Evolutionary conservation across 1,140 invertebrate genomes (phyloP).

Genomic region (Oppia nitens): DNA sequence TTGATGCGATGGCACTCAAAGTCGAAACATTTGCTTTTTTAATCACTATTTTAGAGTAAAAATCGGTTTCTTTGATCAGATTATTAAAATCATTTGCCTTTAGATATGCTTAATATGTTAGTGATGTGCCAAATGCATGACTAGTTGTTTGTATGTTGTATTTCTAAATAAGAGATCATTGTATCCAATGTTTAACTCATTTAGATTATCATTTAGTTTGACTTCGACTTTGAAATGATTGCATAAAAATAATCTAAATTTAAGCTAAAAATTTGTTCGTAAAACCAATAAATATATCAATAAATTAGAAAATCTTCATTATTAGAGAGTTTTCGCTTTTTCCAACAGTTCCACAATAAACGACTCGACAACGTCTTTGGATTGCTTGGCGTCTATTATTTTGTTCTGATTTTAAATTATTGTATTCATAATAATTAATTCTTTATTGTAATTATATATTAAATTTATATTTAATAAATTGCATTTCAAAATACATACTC

Average conservation of each 20-base stretch:
- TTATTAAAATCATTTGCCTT: no score
- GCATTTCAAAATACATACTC: slow-evolving; percentile 38
- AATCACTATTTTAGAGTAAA: no score
- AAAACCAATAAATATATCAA: not conserved
- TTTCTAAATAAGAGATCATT: not conserved
- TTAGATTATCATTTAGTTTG: not conserved
- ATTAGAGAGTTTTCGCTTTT: slow-evolving; percentile 53
- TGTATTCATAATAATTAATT: not conserved
- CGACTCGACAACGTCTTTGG: slow-evolving; percentile 35
- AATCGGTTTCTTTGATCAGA: no score
- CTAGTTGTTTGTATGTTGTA: not conserved
- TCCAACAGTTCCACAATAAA: slow-evolving; percentile 74
- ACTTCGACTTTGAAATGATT: not conserved
- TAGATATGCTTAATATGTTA: no score
- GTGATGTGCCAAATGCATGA: not conserved
- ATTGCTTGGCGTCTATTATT: slow-evolving; percentile 19
- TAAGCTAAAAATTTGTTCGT: not conserved
- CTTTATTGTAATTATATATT: not conserved
- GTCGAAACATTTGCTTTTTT: no score
- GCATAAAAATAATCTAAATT: not conserved
- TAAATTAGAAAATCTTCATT: not conserved
- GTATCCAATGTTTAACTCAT: no score
- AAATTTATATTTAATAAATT: not conserved
- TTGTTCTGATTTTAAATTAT: slow-evolving; percentile 26
- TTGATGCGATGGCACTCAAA: no score